A percentile compares a stretch with the other conserved stretches of the same genome.
These are phyloP conservation scores for Nematostella vectensis DNA, from an alignment of 92 coral and sea anemone genomes.

Conservation along the genomic window DNA sequence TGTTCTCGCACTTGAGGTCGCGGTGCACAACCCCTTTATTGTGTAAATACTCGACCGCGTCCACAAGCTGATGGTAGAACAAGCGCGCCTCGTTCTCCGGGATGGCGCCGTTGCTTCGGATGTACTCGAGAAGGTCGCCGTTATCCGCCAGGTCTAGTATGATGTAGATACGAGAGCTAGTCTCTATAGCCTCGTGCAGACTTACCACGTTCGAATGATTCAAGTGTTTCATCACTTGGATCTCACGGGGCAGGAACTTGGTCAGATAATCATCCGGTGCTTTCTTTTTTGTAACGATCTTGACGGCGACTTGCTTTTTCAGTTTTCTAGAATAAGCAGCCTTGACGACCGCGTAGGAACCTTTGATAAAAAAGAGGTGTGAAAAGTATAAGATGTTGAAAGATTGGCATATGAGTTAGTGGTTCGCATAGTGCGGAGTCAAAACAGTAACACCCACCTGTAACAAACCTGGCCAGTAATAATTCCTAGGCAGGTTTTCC, in stretches of 20 bases:
- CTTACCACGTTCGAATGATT: conserved; percentile 81
- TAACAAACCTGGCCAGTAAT: too few species aligned
- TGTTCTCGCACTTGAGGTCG: conserved; percentile 92
- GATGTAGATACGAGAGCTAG: conserved; percentile 88
- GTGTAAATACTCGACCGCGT: conserved; percentile 82
- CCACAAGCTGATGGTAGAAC: conserved; percentile 84
- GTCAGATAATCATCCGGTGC: conserved; percentile 96
- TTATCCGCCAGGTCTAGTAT: conserved; percentile 94
- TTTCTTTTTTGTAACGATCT: conserved; percentile 82
- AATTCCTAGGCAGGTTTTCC: too few species aligned
- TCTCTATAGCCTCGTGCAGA: conserved; percentile 94
- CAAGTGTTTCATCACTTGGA: conserved; percentile 90
- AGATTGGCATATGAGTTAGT: too few species aligned
- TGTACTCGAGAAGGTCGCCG: conserved; percentile 89
- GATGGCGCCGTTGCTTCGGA: conserved; percentile 80
- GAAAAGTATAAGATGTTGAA: too few species aligned
- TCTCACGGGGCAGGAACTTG: conserved; percentile 95
- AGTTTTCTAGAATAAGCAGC: conserved; percentile 91
- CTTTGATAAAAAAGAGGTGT: conserved; percentile 3
- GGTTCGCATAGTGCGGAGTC: too few species aligned
- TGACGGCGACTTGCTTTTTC: conserved; percentile 79
- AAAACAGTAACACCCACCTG: too few species aligned
- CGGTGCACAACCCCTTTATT: conserved; percentile 84
- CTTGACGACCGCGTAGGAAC: conserved; percentile 93
- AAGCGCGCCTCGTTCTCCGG: conserved; percentile 78